Evolutionary conservation across 1,140 invertebrate species (phyloP), one percentile per base, ranked within the genome.

Genomic region (Tetraneura akinire): DNA sequence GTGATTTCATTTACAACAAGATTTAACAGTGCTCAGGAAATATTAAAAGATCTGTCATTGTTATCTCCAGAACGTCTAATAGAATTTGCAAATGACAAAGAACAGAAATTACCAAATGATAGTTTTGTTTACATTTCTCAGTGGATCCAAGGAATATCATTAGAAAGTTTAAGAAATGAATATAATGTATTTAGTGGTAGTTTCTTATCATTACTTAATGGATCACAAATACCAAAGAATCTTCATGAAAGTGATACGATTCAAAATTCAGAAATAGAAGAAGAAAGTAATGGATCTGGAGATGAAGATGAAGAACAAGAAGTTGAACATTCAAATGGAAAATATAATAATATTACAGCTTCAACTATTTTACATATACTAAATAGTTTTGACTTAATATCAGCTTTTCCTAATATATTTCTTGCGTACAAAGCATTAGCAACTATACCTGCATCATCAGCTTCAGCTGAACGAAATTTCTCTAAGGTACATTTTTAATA

Each of bases 131-230:
- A 60, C 29, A 16, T 60, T 60, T 1, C 23, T 29, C 23, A 60
- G 29, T 60, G 57, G 26, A 60, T 60, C 0, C 5, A 60, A 1
- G 57, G 57, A 29, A 32, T 60, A 32, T 60, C 13, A 18, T 60
- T 60, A 18, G 57, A 18, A 60, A 60, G 29, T 60, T 60, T 32
- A 60, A 60, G 29, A 60, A 60, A 60, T 32, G 26, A 60, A 16
- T 29, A 60, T 13, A 60, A 60, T 29, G 57, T 60, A 1, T 60
- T 60, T 60, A 32, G 57, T 60, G 29, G 13, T 18, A 60, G 57
- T 60, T 23, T 60, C 26, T 4, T 18, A 60, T 32, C 57, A 29
- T 60, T 60, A 26, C 57, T 29, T 60, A 14, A 60, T 32, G 57
- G 57, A 60, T 29, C 6, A 29, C 13, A 32, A 60, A 29, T 60